These are phyloP conservation scores for Tragelaphus imberbis DNA, from an alignment of 2,113 vertebrate genomes.

Conservation along the genomic window DNA sequence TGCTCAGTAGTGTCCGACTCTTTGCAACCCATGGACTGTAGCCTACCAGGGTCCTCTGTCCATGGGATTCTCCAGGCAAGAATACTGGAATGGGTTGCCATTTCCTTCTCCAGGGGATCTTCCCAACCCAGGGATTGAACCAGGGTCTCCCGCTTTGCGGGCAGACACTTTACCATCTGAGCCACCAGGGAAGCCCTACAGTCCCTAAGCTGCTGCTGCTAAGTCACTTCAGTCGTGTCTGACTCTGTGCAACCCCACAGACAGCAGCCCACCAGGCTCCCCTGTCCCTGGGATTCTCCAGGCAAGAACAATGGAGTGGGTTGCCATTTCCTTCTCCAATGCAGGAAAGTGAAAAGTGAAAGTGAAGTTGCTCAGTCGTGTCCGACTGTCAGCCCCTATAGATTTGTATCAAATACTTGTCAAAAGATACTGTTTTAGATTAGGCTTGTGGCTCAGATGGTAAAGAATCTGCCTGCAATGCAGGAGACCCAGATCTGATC, in stretches of 20 bases:
- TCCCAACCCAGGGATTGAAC: not conserved
- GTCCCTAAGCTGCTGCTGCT: not conserved
- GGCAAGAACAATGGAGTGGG: too few relatives aligned
- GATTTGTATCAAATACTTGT: not conserved
- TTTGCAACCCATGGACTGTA: not conserved
- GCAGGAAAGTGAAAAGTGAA: too few relatives aligned
- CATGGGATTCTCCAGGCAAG: not conserved
- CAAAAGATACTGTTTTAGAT: not conserved
- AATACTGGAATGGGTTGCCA: not conserved
- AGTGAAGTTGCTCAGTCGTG: too few relatives aligned
- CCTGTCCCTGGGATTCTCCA: too few relatives aligned
- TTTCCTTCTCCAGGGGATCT: not conserved
- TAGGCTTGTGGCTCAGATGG: not conserved
- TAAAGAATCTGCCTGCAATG: not conserved
- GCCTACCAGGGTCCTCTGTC: not conserved
- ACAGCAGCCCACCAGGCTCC: too few relatives aligned
- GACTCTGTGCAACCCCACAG: too few relatives aligned
- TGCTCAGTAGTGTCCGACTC: fast-evolving
- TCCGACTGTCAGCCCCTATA: not conserved
- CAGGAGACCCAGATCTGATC: not conserved
- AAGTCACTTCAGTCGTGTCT: too few relatives aligned
- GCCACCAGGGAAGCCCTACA: not conserved
- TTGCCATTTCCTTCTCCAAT: too few relatives aligned
- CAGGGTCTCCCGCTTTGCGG: fast-evolving
- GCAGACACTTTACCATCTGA: not conserved